Conservation (phyloP, 2,888 invertebrate genomes). For the Volucella inflata region DNA sequence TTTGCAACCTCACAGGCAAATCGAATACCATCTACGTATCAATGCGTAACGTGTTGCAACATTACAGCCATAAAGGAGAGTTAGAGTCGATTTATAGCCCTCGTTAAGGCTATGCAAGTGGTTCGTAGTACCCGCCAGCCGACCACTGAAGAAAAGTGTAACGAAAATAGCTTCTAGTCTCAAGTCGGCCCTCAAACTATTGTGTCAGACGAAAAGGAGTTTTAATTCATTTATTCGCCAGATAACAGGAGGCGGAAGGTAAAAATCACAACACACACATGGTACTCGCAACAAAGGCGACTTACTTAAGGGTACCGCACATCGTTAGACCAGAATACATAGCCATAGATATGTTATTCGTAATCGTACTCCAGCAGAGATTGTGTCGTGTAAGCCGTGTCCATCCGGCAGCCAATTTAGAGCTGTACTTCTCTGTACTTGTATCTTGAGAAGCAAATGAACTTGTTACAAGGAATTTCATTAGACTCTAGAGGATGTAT, state of each 20-base stretch:
- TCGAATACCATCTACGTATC: slow-evolving; percentile 66
- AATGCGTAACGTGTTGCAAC: slow-evolving; percentile 47
- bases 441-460: slow-evolving; percentile 65
- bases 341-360: slow-evolving; percentile 7
- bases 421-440: slow-evolving; percentile 1
- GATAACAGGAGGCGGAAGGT: slow-evolving; percentile 66
- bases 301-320: slow-evolving; percentile 40
- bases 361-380: slow-evolving; percentile 19
- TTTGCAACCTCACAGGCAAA: slow-evolving; percentile 49
- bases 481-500: slow-evolving; percentile 34
- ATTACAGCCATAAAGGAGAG: slow-evolving; percentile 31
- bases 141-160: slow-evolving; percentile 60
- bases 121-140: background rate
- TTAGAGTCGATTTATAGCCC: slow-evolving; percentile 72
- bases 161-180: slow-evolving; percentile 62
- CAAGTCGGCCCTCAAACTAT: slow-evolving; percentile 35
- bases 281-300: slow-evolving; percentile 6
- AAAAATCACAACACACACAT: slow-evolving; percentile 19
- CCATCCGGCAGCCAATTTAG: slow-evolving; percentile 71
- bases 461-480: slow-evolving; percentile 67
- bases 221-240: slow-evolving; percentile 71
- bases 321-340: slow-evolving; percentile 45
- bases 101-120: slow-evolving; percentile 57
- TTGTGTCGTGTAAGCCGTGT: slow-evolving; percentile 46
- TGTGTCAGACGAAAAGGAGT: slow-evolving; percentile 61